phyloP scores from a whole-genome alignment of 2,888 invertebrate species.

The Gonocerus acuteangulatus region DNA sequence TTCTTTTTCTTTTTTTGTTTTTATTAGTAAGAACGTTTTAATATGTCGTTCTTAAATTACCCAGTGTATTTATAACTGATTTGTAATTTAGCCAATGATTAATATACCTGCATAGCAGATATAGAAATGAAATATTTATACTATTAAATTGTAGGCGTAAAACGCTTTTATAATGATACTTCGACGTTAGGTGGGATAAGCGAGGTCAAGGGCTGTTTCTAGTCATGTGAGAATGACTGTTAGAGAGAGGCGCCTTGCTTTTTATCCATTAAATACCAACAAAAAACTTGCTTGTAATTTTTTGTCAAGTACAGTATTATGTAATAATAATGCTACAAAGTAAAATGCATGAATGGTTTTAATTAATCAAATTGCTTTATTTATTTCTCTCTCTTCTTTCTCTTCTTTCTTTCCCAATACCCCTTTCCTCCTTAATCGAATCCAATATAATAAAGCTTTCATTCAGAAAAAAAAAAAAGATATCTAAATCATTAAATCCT shows the following conservation, averaged over 20 bases:
- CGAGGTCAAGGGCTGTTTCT: slow-evolving; percentile 23
- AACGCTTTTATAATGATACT: slow-evolving; percentile 34
- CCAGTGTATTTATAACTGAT: slow-evolving; percentile 35
- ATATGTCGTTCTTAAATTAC: slow-evolving; percentile 31
- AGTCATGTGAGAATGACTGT: slow-evolving; percentile 26
- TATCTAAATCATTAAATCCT: slow-evolving; percentile 14
- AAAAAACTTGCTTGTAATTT: slow-evolving; percentile 37
- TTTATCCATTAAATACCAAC: slow-evolving; percentile 29
- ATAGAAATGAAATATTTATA: slow-evolving; percentile 35
- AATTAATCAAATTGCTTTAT: slow-evolving; percentile 39
- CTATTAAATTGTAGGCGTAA: slow-evolving; percentile 33
- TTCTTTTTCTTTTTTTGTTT: slow-evolving; percentile 27
- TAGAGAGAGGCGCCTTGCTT: slow-evolving; percentile 26
- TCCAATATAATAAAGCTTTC: slow-evolving; percentile 23
- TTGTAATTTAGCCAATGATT: slow-evolving; percentile 34
- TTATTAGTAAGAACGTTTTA: slow-evolving; percentile 25
- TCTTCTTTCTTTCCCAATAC: slow-evolving; percentile 31
- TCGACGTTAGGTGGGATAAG: slow-evolving; percentile 20
- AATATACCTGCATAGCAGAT: slow-evolving; percentile 38
- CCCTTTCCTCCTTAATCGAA: slow-evolving; percentile 29
- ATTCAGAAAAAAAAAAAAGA: slow-evolving; percentile 19
- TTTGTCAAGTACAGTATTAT: slow-evolving; percentile 39
- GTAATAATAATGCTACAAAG: slow-evolving; percentile 39
- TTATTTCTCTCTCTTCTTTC: slow-evolving; percentile 36
- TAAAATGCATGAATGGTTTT: slow-evolving; percentile 39